Evolutionary conservation across 2,113 vertebrate genomes (phyloP), one percentile per base, ranked within the genome.

Genomic region (Nymphicus hollandicus): DNA sequence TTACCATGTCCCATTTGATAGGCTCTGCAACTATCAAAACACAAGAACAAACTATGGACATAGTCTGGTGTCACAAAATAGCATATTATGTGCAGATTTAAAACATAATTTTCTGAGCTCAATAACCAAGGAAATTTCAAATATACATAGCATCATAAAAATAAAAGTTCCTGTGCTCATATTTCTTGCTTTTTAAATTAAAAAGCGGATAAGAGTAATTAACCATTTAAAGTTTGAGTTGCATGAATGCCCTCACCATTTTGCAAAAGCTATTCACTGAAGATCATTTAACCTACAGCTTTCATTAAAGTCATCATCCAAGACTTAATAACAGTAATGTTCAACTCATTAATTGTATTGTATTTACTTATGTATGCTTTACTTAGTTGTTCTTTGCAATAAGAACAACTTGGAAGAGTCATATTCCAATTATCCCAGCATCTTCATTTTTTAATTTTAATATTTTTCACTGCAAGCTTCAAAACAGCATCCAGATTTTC

Each of bases 191-290:
- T 97, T 96, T 96, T 89, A 60, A 91, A 63, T 35, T 28, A 50
- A 37, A 95, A 96, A 89, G 82, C 91, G 43, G n/a, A 72, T 72
- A 27, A 93, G 24, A 90, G 61, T 95, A 84, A 89, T 68, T 65
- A 91, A 95, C 39, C 63, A 49, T 88, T 84, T 84, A 95, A 89
- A 56, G 74, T 97, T 87, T 92, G 70, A 89, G 52, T 82, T 94
- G 81, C 20, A 13, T 84, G 70, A 17, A 93, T 79, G 65, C 33
- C 56, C 87, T 97, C 95, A 91, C 58, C 65, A 84, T 89, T 96
- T 65, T 88, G 71, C 84, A 96, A 90, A 94, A 95, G 85, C 69
- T 96, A 35, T 84, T 78, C 63, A 93, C 10, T 81, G 73, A 71
- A 88, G 27, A 85, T 71, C 47, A 89, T 17, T 89, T 87, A 70